These are phyloP conservation scores for Sinopyrophorus schimmeli DNA, from an alignment of 2,888 invertebrate genomes.

Conservation along the genomic window DNA sequence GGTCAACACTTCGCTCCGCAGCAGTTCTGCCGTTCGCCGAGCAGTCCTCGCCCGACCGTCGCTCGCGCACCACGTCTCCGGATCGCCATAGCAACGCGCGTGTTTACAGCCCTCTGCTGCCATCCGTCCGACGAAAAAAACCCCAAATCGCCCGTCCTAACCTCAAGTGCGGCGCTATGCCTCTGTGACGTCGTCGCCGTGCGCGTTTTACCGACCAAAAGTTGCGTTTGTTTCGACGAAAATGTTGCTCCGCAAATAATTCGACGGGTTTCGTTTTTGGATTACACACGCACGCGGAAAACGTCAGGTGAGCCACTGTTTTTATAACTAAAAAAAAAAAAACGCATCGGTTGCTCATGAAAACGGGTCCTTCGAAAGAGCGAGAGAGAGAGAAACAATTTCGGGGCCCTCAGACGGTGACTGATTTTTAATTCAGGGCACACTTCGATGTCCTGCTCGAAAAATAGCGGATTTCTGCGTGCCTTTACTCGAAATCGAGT, in stretches of 20 bases:
- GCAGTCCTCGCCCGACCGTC: slow-evolving; percentile 32
- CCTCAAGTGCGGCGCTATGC: too few relatives aligned
- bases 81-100: too few relatives aligned
- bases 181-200: background rate
- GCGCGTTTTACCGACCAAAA: background rate
- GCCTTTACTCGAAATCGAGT: slow-evolving; percentile 2
- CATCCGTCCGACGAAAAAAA: background rate
- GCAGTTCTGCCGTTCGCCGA: slow-evolving; percentile 30
- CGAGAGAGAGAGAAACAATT: too few relatives aligned
- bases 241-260: background rate
- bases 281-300: background rate
- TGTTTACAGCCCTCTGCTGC: background rate
- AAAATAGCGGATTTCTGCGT: slow-evolving; percentile 16
- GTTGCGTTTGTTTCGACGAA: too few relatives aligned
- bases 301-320: background rate
- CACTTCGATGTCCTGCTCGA: slow-evolving; percentile 15
- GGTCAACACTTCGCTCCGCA: slow-evolving; percentile 36
- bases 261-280: background rate
- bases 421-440: slow-evolving; percentile 17
- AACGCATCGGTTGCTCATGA: background rate
- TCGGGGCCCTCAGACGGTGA: background rate
- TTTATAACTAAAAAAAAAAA: background rate
- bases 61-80: slow-evolving; percentile 27
- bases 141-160: slow-evolving; percentile 1
- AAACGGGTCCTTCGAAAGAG: too few relatives aligned